Evolutionary conservation across 2,888 invertebrate species (phyloP).

Genomic region (Pedicia rivosa): DNA sequence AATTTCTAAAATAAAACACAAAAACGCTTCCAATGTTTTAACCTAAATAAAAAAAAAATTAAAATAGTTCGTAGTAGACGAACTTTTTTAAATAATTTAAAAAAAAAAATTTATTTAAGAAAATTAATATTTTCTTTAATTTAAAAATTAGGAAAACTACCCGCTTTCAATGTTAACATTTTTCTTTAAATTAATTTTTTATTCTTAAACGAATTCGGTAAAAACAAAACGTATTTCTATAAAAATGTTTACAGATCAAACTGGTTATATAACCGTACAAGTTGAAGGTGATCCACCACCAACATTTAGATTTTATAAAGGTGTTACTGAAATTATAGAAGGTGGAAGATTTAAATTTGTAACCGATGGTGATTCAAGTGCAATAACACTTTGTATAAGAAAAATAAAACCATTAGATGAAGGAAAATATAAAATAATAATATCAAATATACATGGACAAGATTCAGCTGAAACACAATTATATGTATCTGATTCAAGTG

Average conservation of each 20-base stretch:
- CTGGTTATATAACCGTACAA: slow-evolving; percentile 81
- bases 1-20: too few species aligned
- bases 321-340: slow-evolving; percentile 82
- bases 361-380: slow-evolving; percentile 86
- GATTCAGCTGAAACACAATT: slow-evolving; percentile 93
- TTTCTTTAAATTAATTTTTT: too few species aligned
- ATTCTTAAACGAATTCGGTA: too few species aligned
- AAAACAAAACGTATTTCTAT: not conserved
- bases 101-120: too few species aligned
- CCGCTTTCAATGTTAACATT: too few species aligned
- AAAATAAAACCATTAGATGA: slow-evolving; percentile 96
- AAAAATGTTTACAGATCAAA: slow-evolving; percentile 48
- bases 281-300: slow-evolving; percentile 92
- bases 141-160: too few species aligned
- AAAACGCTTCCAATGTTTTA: too few species aligned
- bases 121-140: too few species aligned
- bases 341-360: slow-evolving; percentile 90
- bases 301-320: slow-evolving; percentile 90
- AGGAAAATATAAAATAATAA: slow-evolving; percentile 83
- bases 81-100: too few species aligned
- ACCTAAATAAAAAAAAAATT: too few species aligned
- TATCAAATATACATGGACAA: slow-evolving; percentile 87
- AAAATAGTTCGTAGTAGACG: too few species aligned
- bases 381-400: slow-evolving; percentile 85
- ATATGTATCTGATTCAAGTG: slow-evolving; percentile 93